Conservation (phyloP, 2,797 vertebrate species). For the Anguilla obscura region DNA sequence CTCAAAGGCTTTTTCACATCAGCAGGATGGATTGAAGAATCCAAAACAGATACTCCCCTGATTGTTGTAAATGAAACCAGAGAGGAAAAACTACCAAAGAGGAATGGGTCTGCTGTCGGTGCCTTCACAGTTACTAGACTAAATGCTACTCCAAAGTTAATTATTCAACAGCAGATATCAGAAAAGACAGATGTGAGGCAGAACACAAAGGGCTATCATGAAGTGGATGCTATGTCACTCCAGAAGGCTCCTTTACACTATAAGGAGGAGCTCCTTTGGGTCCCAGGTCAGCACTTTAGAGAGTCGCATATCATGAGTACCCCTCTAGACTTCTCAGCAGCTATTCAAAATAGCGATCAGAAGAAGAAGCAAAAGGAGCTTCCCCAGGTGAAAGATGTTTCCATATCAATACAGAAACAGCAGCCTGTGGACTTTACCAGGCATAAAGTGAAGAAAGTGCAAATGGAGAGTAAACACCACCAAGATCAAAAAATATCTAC, state of each 20-base stretch:
- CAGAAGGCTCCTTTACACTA: slow-evolving; percentile 50
- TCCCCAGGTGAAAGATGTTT: slow-evolving; percentile 28
- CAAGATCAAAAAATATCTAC: slow-evolving; percentile 46
- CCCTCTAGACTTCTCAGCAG: slow-evolving; percentile 69
- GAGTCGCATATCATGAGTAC: slow-evolving; percentile 47
- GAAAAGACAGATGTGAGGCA: slow-evolving; percentile 34
- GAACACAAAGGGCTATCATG: slow-evolving; percentile 41
- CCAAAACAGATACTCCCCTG: not conserved
- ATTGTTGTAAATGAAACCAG: not conserved
- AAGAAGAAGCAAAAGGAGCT: slow-evolving; percentile 45
- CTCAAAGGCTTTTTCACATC: slow-evolving; percentile 72
- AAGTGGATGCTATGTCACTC: slow-evolving; percentile 52
- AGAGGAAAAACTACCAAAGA: not conserved
- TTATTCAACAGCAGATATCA: slow-evolving; percentile 28
- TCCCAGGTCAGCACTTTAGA: slow-evolving; percentile 36
- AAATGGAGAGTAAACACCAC: slow-evolving; percentile 44
- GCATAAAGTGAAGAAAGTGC: slow-evolving; percentile 53
- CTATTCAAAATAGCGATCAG: not conserved
- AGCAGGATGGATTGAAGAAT: slow-evolving; percentile 46
- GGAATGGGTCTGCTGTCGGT: not conserved
- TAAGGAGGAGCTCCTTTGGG: slow-evolving; percentile 44
- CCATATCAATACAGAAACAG: slow-evolving; percentile 49
- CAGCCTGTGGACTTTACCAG: slow-evolving; percentile 68
- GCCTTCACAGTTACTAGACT: not conserved
- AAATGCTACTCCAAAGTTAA: slow-evolving; percentile 15